A percentile compares a stretch with the other conserved stretches of the same genome.
Evolutionary conservation across 2,888 invertebrate genomes (phyloP).

Genomic region (Ellobium chinense): DNA sequence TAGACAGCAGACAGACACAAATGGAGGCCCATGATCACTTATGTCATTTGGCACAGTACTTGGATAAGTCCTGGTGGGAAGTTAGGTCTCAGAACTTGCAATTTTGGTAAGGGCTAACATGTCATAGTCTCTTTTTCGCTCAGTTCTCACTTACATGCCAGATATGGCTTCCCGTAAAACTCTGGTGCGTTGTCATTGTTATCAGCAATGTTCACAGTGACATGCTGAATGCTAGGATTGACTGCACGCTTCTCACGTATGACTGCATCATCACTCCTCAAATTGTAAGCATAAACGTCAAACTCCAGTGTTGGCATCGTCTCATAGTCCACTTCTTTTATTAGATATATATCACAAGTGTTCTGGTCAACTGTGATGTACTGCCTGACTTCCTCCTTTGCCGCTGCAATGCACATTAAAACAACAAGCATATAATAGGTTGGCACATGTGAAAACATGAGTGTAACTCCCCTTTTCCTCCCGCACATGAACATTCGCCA

Average conservation of each 20-base stretch:
- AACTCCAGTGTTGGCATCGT: conserved; percentile 73
- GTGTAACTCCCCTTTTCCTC: no score
- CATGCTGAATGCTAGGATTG: conserved; percentile 37
- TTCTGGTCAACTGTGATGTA: conserved; percentile 10
- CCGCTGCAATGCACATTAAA: not conserved
- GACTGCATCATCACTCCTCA: conserved; percentile 80
- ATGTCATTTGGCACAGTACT: no score
- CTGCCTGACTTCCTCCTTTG: not conserved
- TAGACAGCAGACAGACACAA: no score
- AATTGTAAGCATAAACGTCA: conserved; percentile 90
- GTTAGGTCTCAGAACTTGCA: no score
- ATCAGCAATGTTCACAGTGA: conserved; percentile 82
- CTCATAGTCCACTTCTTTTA: conserved; percentile 22
- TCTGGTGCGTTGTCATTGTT: conserved; percentile 92
- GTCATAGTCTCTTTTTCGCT: no score
- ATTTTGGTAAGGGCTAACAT: no score
- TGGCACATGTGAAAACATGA: no score
- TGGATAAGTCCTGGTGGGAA: no score
- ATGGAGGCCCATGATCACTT: no score
- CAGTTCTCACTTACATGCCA: conserved; percentile 88
- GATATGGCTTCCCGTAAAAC: conserved; percentile 88
- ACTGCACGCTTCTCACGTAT: conserved; percentile 48
- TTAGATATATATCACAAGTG: conserved; percentile 18
- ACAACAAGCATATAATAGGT: not conserved
- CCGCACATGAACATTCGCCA: no score